These are phyloP conservation scores for Pegoplata infirma DNA, from an alignment of 2,888 invertebrate species.

Conservation along the genomic window DNA sequence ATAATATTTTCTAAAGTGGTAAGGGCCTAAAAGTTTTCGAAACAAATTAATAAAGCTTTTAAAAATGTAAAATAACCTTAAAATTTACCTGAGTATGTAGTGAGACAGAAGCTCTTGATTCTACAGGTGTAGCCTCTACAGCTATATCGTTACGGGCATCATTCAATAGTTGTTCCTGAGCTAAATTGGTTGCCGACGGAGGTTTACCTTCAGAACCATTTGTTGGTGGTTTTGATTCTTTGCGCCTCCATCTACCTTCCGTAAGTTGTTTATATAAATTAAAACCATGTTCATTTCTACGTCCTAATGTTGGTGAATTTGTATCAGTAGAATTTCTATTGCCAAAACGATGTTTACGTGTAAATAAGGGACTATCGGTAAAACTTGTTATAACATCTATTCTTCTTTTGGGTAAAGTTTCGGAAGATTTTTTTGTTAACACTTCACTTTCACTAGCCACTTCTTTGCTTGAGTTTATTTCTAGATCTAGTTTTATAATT, in stretches of 20 bases:
- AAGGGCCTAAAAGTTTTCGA: conserved; percentile 78
- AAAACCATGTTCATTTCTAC: conserved; percentile 76
- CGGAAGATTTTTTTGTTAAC: conserved; percentile 32
- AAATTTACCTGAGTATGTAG: conserved; percentile 77
- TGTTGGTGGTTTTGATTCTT: conserved; percentile 68
- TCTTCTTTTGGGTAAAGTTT: conserved; percentile 71
- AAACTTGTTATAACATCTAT: conserved; percentile 78
- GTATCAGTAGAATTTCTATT: conserved; percentile 71
- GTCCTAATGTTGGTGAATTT: conserved; percentile 73
- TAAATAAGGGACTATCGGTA: conserved; percentile 78
- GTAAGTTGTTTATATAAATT: conserved; percentile 77
- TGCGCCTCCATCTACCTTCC: conserved; percentile 76
- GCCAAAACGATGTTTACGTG: conserved; percentile 78
- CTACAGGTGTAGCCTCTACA: conserved; percentile 76
- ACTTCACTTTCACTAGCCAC: conserved; percentile 40
- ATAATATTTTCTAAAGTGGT: conserved; percentile 81
- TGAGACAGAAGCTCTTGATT: conserved; percentile 77
- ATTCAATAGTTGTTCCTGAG: conserved; percentile 43
- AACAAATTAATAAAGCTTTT: neutral
- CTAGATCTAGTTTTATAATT: conserved; percentile 41
- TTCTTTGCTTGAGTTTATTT: conserved; percentile 19
- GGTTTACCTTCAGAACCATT: conserved; percentile 40
- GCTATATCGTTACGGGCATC: conserved; percentile 64
- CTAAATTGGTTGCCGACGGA: conserved; percentile 24
- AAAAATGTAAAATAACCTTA: neutral